Conservation (phyloP, 2,888 invertebrate species). For the Vanessa cardui region DNA sequence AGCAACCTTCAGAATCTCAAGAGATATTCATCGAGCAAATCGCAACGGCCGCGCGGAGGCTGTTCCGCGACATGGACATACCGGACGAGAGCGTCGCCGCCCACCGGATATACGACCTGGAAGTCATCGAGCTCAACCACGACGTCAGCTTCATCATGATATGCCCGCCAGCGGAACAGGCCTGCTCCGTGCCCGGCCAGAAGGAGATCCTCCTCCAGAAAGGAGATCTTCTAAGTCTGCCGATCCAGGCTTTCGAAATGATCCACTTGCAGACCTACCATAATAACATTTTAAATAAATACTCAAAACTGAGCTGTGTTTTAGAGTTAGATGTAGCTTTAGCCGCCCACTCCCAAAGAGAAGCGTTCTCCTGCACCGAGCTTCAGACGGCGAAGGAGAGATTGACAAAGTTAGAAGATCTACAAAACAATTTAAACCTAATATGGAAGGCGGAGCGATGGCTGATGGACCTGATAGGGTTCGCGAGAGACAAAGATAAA, state of each 20-base stretch:
- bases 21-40: constrained; percentile 90
- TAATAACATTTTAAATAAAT: constrained; percentile 93
- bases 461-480: constrained; percentile 97
- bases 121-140: constrained; percentile 95
- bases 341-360: constrained; percentile 95
- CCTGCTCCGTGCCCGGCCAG: constrained; percentile 95
- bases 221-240: constrained; percentile 93
- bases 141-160: constrained; percentile 96
- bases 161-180: constrained; percentile 95
- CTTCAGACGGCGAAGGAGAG: constrained; percentile 93
- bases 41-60: constrained; percentile 87
- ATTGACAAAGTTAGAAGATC: constrained; percentile 90
- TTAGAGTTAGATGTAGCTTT: constrained; percentile 95
- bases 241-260: constrained; percentile 97
- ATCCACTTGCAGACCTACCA: constrained; percentile 98
- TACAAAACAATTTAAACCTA: constrained; percentile 92
- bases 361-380: constrained; percentile 96
- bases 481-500: constrained; percentile 90
- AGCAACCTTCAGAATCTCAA: constrained; percentile 88
- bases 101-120: constrained; percentile 95
- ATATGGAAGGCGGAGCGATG: constrained; percentile 98
- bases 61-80: constrained; percentile 92
- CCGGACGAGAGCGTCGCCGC: constrained; percentile 85
- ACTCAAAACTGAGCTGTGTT: constrained; percentile 95
- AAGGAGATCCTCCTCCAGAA: constrained; percentile 92